Evolutionary conservation across 1,140 invertebrate species (phyloP).

Genomic region (Stegodyphus dumicola): DNA sequence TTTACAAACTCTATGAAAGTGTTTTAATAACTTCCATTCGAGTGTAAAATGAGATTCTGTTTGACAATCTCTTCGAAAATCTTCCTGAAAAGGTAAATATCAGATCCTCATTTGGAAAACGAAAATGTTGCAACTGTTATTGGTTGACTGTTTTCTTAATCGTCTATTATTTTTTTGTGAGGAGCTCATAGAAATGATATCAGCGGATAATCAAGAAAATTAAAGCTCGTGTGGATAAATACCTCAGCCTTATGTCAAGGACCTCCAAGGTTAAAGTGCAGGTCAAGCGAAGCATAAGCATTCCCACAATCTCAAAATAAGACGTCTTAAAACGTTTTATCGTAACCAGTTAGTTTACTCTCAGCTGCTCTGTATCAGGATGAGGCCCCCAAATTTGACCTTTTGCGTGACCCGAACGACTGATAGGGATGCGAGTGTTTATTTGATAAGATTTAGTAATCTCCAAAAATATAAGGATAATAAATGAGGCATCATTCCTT

Average conservation of each 20-base stretch:
- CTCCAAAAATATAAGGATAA: slow-evolving; percentile 48
- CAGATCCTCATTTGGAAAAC: too few species aligned
- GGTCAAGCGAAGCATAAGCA: slow-evolving; percentile 21
- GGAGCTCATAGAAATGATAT: too few species aligned
- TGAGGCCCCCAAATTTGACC: slow-evolving; percentile 36
- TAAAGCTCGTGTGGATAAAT: too few species aligned
- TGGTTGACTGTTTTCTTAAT: too few species aligned
- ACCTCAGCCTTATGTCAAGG: not conserved
- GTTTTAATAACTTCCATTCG: too few species aligned
- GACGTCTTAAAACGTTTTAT: slow-evolving; percentile 33
- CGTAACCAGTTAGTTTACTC: slow-evolving; percentile 33
- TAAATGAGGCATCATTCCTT: not conserved
- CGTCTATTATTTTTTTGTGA: too few species aligned
- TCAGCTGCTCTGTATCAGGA: slow-evolving; percentile 5
- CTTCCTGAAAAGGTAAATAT: too few species aligned
- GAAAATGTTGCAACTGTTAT: too few species aligned
- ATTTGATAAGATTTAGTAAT: slow-evolving; percentile 47
- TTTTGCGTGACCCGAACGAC: slow-evolving; percentile 1
- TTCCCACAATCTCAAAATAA: slow-evolving; percentile 29
- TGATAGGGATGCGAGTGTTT: slow-evolving; percentile 36
- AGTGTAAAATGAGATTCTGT: too few species aligned
- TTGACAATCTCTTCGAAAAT: too few species aligned
- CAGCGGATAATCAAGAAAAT: too few species aligned
- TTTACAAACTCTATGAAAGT: too few species aligned
- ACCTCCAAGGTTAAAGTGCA: slow-evolving; percentile 38